A percentile compares a stretch with the other conserved stretches of the same genome.
Conservation (phyloP, 2,113 vertebrate genomes). For the Plectropomus leopardus region DNA sequence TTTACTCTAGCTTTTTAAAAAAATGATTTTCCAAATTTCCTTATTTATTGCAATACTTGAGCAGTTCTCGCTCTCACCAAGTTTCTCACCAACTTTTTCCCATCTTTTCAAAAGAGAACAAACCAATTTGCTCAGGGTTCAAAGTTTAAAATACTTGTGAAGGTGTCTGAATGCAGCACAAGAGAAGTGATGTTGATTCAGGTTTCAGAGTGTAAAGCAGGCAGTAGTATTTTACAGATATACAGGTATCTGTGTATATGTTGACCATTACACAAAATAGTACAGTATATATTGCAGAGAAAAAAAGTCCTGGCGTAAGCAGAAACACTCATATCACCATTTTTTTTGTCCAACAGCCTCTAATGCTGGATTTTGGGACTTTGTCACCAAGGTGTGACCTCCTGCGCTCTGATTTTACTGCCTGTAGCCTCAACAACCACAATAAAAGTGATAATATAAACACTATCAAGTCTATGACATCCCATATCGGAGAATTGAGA, state of each 20-base stretch:
- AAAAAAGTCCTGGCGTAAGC: background rate
- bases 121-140: too few species aligned
- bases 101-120: too few species aligned
- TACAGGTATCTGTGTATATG: background rate
- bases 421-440: slow-evolving; percentile 5
- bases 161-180: too few species aligned
- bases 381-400: background rate
- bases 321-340: background rate
- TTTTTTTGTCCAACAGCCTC: slow-evolving; percentile 1
- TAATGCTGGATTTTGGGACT: background rate
- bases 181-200: too few species aligned
- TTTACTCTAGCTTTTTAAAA: too few species aligned
- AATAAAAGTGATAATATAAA: background rate
- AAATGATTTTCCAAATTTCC: too few species aligned
- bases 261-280: background rate
- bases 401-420: background rate
- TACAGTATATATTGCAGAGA: background rate
- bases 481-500: background rate
- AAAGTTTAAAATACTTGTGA: too few species aligned
- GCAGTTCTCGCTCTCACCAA: too few species aligned
- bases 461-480: background rate
- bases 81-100: too few species aligned
- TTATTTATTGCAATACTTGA: too few species aligned
- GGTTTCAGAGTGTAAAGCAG: too few species aligned
- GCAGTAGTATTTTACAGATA: background rate